A percentile compares a stretch with the other conserved stretches of the same genome.
These are phyloP conservation scores for Cyprinodon brontotheroides DNA, from an alignment of 2,113 vertebrate genomes.

Conservation along the genomic window DNA sequence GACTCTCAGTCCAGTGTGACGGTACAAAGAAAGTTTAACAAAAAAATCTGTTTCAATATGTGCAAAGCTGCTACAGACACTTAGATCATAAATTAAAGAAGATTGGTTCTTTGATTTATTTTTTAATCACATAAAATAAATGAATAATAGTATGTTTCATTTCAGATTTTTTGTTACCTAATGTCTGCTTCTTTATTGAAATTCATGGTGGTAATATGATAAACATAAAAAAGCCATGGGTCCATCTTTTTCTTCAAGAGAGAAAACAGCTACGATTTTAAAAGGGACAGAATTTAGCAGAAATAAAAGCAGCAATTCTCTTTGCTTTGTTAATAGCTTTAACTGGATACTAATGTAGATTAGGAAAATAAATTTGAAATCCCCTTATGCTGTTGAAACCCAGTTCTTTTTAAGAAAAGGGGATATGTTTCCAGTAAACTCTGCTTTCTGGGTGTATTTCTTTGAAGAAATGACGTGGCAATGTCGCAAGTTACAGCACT, in stretches of 20 bases:
- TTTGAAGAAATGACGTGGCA: slow-evolving; percentile 39
- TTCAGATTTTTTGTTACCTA: too few relatives aligned
- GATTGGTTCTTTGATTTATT: too few relatives aligned
- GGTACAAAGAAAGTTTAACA: not conserved
- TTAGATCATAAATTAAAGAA: not conserved
- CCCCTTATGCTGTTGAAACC: not conserved
- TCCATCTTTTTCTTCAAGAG: not conserved
- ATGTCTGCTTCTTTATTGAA: not conserved
- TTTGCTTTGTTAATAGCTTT: not conserved
- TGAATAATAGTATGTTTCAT: too few relatives aligned
- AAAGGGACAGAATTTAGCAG: not conserved
- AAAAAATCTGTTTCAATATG: not conserved
- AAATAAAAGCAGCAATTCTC: not conserved
- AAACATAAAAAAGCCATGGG: not conserved
- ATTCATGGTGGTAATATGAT: not conserved
- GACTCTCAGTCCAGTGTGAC: not conserved
- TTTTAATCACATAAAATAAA: too few relatives aligned
- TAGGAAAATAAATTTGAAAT: not conserved
- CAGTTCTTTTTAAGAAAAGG: not conserved
- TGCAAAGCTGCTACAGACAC: not conserved
- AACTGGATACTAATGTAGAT: not conserved
- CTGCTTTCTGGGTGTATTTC: slow-evolving; percentile 7
- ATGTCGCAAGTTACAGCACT: slow-evolving; percentile 20
- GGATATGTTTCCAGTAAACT: slow-evolving; percentile 5
- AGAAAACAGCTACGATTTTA: not conserved